These are phyloP conservation scores for Panorpa germanica DNA, from an alignment of 2,888 invertebrate species.

Conservation along the genomic window DNA sequence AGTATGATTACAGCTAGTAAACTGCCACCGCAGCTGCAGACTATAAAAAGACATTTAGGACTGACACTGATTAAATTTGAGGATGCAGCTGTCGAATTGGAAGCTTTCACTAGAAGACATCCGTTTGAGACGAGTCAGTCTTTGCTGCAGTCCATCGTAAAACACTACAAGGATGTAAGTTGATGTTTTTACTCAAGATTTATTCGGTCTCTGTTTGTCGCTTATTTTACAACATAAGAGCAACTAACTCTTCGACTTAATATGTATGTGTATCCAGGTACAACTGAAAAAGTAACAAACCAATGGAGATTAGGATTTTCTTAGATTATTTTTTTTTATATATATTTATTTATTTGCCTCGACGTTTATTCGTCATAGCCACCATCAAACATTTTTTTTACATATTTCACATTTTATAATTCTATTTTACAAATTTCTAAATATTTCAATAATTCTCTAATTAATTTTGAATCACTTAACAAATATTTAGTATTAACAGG, in stretches of 20 bases:
- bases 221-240: not conserved
- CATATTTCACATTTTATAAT: no score
- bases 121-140: constrained; percentile 83
- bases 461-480: no score
- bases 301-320: no score
- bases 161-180: constrained; percentile 66
- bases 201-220: not conserved
- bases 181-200: constrained; percentile 1
- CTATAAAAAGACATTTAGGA: constrained; percentile 69
- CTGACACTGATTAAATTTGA: constrained; percentile 89
- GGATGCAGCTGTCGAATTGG: constrained; percentile 84
- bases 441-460: no score
- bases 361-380: no score
- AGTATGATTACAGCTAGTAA: constrained; percentile 81
- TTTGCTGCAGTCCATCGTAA: constrained; percentile 58
- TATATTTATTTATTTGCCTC: no score
- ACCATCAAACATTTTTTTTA: no score
- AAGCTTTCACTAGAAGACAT: constrained; percentile 72
- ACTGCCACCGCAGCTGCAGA: constrained; percentile 52
- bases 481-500: no score
- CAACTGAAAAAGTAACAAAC: no score
- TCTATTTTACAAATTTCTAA: no score
- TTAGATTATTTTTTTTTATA: no score
- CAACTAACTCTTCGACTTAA: constrained; percentile 1
- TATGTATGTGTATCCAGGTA: constrained; percentile 1